Conservation (phyloP, 2,797 vertebrate species). For the Sphenopsis melanotis region DNA sequence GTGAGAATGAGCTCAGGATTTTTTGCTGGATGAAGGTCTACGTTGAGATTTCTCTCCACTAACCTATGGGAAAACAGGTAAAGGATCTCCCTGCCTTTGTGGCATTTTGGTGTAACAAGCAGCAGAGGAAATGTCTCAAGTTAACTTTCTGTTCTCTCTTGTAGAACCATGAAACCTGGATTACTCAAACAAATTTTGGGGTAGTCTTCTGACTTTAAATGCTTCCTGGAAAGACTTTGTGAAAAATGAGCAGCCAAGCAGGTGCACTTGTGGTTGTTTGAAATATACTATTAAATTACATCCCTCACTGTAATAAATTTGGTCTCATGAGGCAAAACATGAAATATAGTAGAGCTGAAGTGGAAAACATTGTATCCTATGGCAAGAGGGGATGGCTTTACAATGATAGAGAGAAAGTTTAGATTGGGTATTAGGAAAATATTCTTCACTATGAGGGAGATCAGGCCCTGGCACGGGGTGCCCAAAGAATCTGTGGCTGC, state of each 20-base stretch:
- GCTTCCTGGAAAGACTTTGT: neutral
- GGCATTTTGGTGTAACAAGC: neutral
- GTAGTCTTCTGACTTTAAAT: neutral
- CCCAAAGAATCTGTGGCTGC: neutral
- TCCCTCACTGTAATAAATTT: neutral
- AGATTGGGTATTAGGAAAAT: neutral
- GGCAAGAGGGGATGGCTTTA: neutral
- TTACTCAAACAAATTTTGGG: neutral
- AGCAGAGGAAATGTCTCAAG: neutral
- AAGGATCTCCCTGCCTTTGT: neutral
- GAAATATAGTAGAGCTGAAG: neutral
- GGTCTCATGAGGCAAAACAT: neutral
- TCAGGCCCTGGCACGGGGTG: neutral
- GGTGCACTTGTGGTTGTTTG: neutral
- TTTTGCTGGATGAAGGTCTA: neutral
- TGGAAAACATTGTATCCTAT: neutral
- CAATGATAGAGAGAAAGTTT: neutral
- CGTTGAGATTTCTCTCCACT: neutral
- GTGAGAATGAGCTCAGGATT: neutral
- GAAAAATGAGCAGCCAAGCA: conserved; percentile 33
- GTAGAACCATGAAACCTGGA: neutral
- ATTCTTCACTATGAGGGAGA: fast-evolving
- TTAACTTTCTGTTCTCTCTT: neutral
- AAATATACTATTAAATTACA: neutral
- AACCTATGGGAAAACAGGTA: neutral